Evolutionary conservation across 53 echinoderm and acorn worm genomes (phyloP).

Genomic region (Actinopyga echinites): DNA sequence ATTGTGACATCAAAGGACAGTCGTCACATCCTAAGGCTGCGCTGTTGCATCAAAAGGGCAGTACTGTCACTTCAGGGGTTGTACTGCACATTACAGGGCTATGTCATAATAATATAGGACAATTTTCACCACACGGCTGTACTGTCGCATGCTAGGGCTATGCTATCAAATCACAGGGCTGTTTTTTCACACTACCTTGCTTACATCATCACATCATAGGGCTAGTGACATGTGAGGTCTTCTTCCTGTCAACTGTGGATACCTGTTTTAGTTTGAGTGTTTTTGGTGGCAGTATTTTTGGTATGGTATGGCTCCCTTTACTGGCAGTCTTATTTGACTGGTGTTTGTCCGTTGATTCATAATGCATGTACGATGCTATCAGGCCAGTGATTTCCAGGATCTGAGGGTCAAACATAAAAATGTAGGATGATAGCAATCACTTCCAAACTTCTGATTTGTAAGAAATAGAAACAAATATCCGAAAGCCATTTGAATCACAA

Average conservation of each 20-base stretch:
- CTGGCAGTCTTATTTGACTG: too few relatives aligned
- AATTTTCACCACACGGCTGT: too few relatives aligned
- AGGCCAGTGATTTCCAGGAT: slow-evolving; percentile 79
- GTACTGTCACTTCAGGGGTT: too few relatives aligned
- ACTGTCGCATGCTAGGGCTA: too few relatives aligned
- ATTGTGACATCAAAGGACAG: too few relatives aligned
- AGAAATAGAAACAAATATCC: not conserved
- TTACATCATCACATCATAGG: slow-evolving; percentile 15
- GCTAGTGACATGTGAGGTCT: not conserved
- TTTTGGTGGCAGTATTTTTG: slow-evolving; percentile 34
- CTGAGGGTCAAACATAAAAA: slow-evolving; percentile 49
- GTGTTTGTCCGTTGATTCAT: not conserved
- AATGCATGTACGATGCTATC: slow-evolving; percentile 71
- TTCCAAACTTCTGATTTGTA: not conserved
- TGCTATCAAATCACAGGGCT: too few relatives aligned
- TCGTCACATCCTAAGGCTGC: too few relatives aligned
- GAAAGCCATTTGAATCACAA: too few relatives aligned
- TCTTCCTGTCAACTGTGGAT: slow-evolving; percentile 28
- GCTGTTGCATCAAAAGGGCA: too few relatives aligned
- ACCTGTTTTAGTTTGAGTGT: slow-evolving; percentile 36
- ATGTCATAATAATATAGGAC: too few relatives aligned
- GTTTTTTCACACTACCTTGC: too few relatives aligned
- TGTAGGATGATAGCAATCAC: not conserved
- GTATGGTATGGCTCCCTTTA: slow-evolving; percentile 27
- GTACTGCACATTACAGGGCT: too few relatives aligned